phyloP scores from a whole-genome alignment of 2,797 vertebrate species.

The Furcifer pardalis region DNA sequence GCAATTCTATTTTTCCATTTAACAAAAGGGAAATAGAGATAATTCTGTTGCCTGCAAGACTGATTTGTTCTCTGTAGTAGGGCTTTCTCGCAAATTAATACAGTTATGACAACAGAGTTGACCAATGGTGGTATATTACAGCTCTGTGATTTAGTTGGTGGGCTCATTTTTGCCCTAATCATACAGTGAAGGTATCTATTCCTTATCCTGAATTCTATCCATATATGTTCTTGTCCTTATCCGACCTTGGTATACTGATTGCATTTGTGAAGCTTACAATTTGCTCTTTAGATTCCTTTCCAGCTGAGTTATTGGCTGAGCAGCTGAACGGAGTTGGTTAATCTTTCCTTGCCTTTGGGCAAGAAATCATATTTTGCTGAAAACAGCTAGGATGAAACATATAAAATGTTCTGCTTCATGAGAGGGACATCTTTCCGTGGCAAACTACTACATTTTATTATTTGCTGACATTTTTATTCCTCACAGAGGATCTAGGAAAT shows the following conservation, averaged over 20 bases:
- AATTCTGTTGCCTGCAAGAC: conserved; percentile 43
- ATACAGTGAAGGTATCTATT: conserved; percentile 59
- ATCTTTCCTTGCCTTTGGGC: conserved; percentile 72
- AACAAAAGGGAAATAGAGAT: conserved; percentile 30
- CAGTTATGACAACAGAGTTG: conserved; percentile 49
- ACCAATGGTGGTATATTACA: conserved; percentile 54
- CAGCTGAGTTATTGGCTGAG: conserved; percentile 69
- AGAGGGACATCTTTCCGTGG: conserved; percentile 42
- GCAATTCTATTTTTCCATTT: conserved; percentile 42
- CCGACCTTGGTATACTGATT: conserved; percentile 74
- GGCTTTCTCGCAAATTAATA: conserved; percentile 45
- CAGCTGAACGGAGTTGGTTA: conserved; percentile 69
- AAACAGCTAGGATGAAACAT: conserved; percentile 65
- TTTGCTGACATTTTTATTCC: conserved; percentile 55
- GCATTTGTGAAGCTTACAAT: conserved; percentile 66
- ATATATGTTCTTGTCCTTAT: conserved; percentile 68
- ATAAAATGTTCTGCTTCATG: conserved; percentile 61
- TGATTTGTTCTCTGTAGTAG: conserved; percentile 54
- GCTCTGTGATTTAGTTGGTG: conserved; percentile 55
- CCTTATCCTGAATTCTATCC: conserved; percentile 59
- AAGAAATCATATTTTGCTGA: conserved; percentile 70
- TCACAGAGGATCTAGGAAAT: conserved; percentile 53
- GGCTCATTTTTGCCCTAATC: conserved; percentile 64
- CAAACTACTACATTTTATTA: conserved; percentile 53
- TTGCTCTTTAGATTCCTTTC: conserved; percentile 67